Conservation (phyloP, 2,113 vertebrate genomes). For the Neomonachus schauinslandi region DNA sequence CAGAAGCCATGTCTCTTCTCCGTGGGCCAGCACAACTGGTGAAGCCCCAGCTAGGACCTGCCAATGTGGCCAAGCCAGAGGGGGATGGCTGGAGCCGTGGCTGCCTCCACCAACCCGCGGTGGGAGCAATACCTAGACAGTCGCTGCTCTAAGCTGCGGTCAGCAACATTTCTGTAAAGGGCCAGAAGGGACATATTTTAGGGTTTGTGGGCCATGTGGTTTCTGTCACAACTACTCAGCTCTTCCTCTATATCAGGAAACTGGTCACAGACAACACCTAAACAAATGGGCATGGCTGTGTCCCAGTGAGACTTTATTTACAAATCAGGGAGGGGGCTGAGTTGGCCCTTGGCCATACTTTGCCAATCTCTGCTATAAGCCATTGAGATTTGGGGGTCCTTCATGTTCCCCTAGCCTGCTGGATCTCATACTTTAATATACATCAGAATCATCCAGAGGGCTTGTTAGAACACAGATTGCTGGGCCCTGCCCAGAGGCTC, state of each 20-base stretch:
- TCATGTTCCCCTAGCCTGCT: neutral
- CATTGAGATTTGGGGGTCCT: neutral
- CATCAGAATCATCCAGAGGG: neutral
- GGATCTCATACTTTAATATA: neutral
- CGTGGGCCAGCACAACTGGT: neutral
- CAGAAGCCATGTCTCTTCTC: neutral
- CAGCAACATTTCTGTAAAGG: neutral
- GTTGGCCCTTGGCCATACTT: neutral
- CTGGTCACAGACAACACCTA: neutral
- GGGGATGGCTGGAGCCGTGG: too few species aligned
- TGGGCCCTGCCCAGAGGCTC: neutral
- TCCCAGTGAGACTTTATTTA: neutral
- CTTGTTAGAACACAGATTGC: neutral
- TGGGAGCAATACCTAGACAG: too few species aligned
- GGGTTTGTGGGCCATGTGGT: neutral
- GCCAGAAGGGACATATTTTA: neutral
- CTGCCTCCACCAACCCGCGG: too few species aligned
- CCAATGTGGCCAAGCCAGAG: neutral
- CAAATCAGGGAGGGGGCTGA: neutral
- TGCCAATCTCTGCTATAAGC: neutral
- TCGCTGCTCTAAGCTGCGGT: neutral
- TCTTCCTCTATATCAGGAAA: neutral
- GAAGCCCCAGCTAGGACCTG: neutral
- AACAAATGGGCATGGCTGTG: neutral
- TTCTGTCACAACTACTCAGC: neutral